Percentiles rank a stretch among this genome's conserved stretches.
Evolutionary conservation across 2,113 vertebrate species (phyloP).

Genomic region (Hemiscyllium ocellatum): DNA sequence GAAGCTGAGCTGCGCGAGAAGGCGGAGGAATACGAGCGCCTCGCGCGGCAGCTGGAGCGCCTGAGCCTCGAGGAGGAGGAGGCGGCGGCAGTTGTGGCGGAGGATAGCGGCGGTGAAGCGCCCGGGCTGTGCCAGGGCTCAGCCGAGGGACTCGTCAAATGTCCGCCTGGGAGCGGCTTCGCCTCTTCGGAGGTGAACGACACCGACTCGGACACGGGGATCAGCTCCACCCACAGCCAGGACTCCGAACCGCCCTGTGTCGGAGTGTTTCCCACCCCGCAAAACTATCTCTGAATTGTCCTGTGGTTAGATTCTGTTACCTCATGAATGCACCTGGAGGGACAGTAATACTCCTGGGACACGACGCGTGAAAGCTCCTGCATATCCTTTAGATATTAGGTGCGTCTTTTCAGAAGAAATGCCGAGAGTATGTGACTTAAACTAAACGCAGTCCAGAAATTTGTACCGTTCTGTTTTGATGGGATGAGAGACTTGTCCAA

Average conservation of each 20-base stretch:
- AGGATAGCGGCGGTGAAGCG: slow-evolving; percentile 45
- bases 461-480: no score
- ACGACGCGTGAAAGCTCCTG: neutral
- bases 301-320: no score
- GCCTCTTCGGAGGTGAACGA: slow-evolving; percentile 67
- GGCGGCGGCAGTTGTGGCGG: neutral
- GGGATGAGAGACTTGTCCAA: neutral
- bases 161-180: slow-evolving; percentile 49
- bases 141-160: slow-evolving; percentile 38
- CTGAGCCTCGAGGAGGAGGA: slow-evolving; percentile 56
- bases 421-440: neutral
- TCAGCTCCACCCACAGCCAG: slow-evolving; percentile 93
- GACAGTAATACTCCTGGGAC: no score
- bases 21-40: slow-evolving; percentile 76
- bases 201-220: slow-evolving; percentile 96
- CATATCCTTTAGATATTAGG: neutral
- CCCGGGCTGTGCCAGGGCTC: slow-evolving; percentile 45
- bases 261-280: slow-evolving; percentile 53
- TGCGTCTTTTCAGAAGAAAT: neutral
- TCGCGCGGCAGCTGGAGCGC: slow-evolving; percentile 68
- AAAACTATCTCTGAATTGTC: neutral
- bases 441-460: neutral
- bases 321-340: no score
- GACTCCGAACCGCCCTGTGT: slow-evolving; percentile 76
- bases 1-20: slow-evolving; percentile 66